These are phyloP conservation scores for Microctenopoma lineatum DNA, from an alignment of 2,797 vertebrate genomes.

Conservation along the genomic window DNA sequence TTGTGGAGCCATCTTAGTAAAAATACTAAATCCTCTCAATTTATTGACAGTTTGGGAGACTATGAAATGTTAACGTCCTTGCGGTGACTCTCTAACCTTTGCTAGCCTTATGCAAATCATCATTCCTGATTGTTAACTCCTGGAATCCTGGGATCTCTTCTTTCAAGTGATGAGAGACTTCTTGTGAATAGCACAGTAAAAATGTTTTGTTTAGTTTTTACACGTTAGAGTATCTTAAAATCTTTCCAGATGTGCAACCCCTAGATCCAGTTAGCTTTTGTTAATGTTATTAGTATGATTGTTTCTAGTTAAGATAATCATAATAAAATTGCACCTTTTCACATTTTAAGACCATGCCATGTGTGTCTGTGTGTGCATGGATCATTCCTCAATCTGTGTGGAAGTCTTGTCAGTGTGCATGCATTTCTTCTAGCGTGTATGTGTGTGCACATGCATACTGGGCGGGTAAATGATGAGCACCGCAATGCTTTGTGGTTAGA, in stretches of 20 bases:
- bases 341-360: not conserved
- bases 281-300: not conserved
- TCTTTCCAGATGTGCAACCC: not conserved
- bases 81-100: not conserved
- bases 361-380: not conserved
- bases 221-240: not conserved
- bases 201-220: not conserved
- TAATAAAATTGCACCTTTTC: not conserved
- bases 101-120: not conserved
- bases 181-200: not conserved
- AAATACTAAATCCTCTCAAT: not conserved
- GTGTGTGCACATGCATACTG: not conserved
- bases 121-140: not conserved
- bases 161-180: not conserved
- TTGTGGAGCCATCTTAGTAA: not conserved
- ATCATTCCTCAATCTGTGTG: not conserved
- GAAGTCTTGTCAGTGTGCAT: not conserved
- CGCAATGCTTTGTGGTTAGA: slow-evolving; percentile 70
- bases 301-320: not conserved
- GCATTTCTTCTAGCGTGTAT: not conserved
- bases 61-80: not conserved
- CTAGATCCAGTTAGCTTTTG: not conserved
- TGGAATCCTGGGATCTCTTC: not conserved
- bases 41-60: not conserved
- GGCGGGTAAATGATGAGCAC: slow-evolving; percentile 70